Evolutionary conservation across 2,888 invertebrate genomes (phyloP), one percentile per base, ranked within the genome.

Genomic region (Myopa tessellatipennis): DNA sequence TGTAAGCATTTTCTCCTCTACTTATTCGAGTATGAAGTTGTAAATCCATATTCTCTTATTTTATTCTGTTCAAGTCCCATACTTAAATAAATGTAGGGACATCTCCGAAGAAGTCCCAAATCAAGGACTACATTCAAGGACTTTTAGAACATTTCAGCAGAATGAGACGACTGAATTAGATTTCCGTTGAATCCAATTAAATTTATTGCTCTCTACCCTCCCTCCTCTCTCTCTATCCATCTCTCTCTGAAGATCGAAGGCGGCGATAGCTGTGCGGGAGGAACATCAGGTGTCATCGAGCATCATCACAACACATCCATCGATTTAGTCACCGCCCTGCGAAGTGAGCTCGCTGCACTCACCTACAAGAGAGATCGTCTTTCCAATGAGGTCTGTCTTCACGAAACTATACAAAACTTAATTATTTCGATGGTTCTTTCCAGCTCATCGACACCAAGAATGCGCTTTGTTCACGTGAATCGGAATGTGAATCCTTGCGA

Each of bases 311-410:
- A 83, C 70, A 85, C 85, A 79, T 83, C 86, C 79, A 91, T 93
- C 85, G 95, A 95, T 87, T 89, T 95, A 82, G 91, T 94, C 45
- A 95, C 95, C 58, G 91, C 94, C 12, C 90, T 96, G 79, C 92
- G 95, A 82, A 96, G 96, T 89, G 96, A 96, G 88, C 90, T 96
- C 82, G 96, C 96, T 26, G 96, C 93, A 4, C 90, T 95, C 70
- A 95, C 95, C 85, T 96, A 95, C 88, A 96, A 96, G 89, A 91
- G 95, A 79, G 96, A 96, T 87, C 93, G 95, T 79, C 91, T 96
- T 36, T 90, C 93, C 80, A 91, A 92, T 73, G 96, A 96, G 91
- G 93, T 95, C 88, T 91, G 87, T 38, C 26, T 26, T 26, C 26
- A 26, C 1, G 26, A 26, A 26, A 26, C 26, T 26, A 12, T 5